Base-by-base conservation (phyloP, 2,888 invertebrate species). In the Pristionchus fissidentatus region DNA sequence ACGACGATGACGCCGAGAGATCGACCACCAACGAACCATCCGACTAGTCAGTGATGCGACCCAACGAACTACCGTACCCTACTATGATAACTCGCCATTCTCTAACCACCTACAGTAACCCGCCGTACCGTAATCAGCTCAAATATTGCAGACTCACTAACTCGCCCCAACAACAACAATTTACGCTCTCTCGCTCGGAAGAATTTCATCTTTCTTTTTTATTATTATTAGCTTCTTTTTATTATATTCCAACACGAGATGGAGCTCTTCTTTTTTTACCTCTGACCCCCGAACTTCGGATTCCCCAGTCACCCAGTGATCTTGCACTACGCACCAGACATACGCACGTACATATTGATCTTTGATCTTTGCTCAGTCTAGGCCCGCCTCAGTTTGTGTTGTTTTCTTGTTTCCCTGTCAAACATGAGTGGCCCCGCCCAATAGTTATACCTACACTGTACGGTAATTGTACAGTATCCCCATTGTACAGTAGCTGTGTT, bases 141-240 rank as follows among this genome's bases (percentile, higher is more conserved):
- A 13, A 26, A 29, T 5, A 5, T 77, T 79, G 35, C 57, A 79
- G 79, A 79, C 79, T 79, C 79, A 79, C 79, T 79, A 46, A 79
- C 79, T 79, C 79, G 41, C 26, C 79, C 32, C 8, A 19, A 22
- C 43, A 46, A 26, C 38, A 38, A n/a, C 22, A 15, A 66, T 22
- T 4, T 4, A 41, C 26, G 70, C 70, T 70, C 70, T 70, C 70
- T 70, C 70, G 70, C n/a, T n/a, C n/a, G n/a, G n/a, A n/a, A n/a
- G n/a, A 70, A 7, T 70, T 62, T 35, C 26, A 35, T 62, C 32
- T 62, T 62, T 41, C 41, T 26, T 7, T n/a, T 70, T 43, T 70
- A 62, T 41, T 43, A 70, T 41, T n/a, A n/a, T n/a, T n/a, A n/a
- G n/a, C n/a, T n/a, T n/a, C n/a, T n/a, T n/a, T n/a, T n/a, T n/a